Conservation (phyloP, 2,113 vertebrate genomes). For the Planiliza haematocheilus region DNA sequence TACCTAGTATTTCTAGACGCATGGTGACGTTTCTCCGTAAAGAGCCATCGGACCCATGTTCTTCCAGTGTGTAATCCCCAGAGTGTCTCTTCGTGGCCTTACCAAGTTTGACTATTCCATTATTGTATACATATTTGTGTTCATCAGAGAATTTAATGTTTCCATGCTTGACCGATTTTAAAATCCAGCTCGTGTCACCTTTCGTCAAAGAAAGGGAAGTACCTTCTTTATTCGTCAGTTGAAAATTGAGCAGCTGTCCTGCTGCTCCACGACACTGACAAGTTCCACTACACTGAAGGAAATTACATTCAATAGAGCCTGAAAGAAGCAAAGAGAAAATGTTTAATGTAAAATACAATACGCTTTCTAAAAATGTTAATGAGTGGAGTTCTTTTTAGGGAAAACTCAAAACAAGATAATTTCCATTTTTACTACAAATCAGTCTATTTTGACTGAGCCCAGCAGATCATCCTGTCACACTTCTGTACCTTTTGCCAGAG, state of each 20-base stretch:
- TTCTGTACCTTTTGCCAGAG: slow-evolving; percentile 50
- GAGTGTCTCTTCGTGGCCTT: slow-evolving; percentile 30
- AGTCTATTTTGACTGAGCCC: no score
- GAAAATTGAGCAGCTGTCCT: slow-evolving; percentile 41
- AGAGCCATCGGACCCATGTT: fast-evolving
- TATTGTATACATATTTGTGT: no score
- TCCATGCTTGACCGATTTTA: not conserved
- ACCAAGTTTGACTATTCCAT: slow-evolving; percentile 15
- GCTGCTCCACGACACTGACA: slow-evolving; percentile 24
- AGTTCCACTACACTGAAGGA: not conserved
- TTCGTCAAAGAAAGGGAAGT: not conserved
- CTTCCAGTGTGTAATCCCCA: slow-evolving; percentile 32
- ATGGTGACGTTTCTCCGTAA: fast-evolving
- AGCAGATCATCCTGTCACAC: no score
- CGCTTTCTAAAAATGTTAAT: no score
- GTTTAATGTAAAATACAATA: no score
- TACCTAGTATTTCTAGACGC: slow-evolving; percentile 50
- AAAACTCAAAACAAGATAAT: no score
- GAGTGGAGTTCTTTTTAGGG: no score
- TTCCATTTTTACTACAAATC: no score
- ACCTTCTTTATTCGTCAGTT: slow-evolving; percentile 6
- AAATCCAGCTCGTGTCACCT: fast-evolving
- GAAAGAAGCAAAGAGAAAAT: slow-evolving; percentile 1
- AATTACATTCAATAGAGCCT: slow-evolving; percentile 27
- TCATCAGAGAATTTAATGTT: not conserved